Conservation (phyloP, 2,797 vertebrate genomes). For the Pygocentrus nattereri region DNA sequence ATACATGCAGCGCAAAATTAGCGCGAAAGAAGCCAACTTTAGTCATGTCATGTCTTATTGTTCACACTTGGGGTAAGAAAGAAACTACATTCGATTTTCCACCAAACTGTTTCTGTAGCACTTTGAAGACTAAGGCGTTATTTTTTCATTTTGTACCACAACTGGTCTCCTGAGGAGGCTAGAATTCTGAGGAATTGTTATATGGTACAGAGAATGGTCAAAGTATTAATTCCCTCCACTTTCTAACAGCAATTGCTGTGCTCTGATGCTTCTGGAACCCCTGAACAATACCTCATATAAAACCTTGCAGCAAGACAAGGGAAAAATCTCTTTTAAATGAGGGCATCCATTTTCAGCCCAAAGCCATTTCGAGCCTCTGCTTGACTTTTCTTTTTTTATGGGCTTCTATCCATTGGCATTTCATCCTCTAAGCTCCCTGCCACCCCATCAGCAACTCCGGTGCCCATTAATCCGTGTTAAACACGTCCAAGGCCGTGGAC, state of each 20-base stretch:
- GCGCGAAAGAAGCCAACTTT: too few species aligned
- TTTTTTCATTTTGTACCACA: background rate
- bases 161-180: background rate
- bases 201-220: background rate
- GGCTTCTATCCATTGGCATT: background rate
- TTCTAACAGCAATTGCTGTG: background rate
- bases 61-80: background rate
- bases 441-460: slow-evolving; percentile 6
- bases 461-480: slow-evolving; percentile 60
- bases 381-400: background rate
- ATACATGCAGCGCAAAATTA: too few species aligned
- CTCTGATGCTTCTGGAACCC: background rate
- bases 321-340: slow-evolving; percentile 22
- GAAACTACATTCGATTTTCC: background rate
- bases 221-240: background rate
- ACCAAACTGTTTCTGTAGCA: background rate
- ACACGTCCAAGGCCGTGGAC: slow-evolving; percentile 40
- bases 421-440: background rate
- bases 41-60: too few species aligned
- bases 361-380: slow-evolving; percentile 11
- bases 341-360: slow-evolving; percentile 13
- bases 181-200: background rate
- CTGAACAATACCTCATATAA: slow-evolving; percentile 4
- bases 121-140: background rate
- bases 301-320: background rate